Base-by-base conservation (phyloP, 1,140 invertebrate genomes). In the Megathymus violae region DNA sequence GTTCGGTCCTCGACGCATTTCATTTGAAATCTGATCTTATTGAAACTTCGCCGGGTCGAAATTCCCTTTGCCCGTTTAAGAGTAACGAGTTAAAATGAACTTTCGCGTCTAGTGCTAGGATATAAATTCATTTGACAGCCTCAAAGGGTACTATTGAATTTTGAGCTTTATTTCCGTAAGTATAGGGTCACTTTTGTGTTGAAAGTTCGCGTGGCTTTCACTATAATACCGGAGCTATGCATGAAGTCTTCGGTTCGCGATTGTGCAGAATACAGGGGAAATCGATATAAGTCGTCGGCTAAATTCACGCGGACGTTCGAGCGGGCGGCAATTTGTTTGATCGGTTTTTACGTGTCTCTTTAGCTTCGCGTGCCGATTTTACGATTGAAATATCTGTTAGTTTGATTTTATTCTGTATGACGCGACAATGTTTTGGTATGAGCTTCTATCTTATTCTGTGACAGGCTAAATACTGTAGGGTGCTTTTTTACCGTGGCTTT, bases 201-300 rank as follows among this genome's bases (percentile, higher is more conserved):
- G 62, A 22, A 0, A 14, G 7, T 25, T 16, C 40, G 44, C 59
- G 11, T 64, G 51, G 59, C 27, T 38, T 14, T 54, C 13, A 15
- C 44, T 46, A 52, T 38, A 43, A n/a, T n/a, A n/a, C n/a, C n/a
- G n/a, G n/a, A n/a, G n/a, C n/a, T 60, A 56, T 40, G 36, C 36
- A 41, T 11, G 17, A 9, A 41, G 38, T 10, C 34, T 54, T 19
- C 19, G 51, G 51, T 66, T 54, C 47, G 56, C 64, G 50, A 36
- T 27, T 61, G 51, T 47, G 16, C 13, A 41, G 46, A 36, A 41
- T 50, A 51, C 54, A 46, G 38, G 44, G 54, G 43, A 43, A 56
- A 56, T 56, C 51, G 22, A 56, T 56, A 56, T 56, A 56, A 56
- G 13, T n/a, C 11, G 2, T 10, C 14, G 38, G 41, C 16, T 38